Evolutionary conservation across 2,797 vertebrate genomes (phyloP), one percentile per base, ranked within the genome.

Genomic region (Myotis daubentonii): DNA sequence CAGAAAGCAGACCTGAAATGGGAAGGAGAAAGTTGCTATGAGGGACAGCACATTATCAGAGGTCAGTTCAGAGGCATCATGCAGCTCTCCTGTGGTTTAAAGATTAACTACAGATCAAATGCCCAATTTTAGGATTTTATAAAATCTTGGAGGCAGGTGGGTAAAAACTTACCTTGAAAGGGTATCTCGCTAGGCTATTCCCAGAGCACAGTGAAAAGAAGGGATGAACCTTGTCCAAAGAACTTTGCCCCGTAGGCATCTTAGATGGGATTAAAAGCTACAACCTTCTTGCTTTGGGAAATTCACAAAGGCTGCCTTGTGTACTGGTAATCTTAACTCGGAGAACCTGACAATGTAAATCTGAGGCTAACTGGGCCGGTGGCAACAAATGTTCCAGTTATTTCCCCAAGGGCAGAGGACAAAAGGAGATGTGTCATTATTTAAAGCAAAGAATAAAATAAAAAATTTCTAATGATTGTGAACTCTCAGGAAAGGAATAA

Each of bases 141-240:
- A 92, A 91, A 92, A 76, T 41, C 38, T 30, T n/a, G 4, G 33
- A 76, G 60, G 81, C 25, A 75, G 38, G 4, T 53, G 4, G 47
- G n/a, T 72, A 89, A 88, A 88, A 86, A 88, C 86, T 95, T 86
- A 93, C 85, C 70, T 60, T 66, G 53, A 71, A 81, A 94, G 65
- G 38, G 72, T 80, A 78, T 60, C 51, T 44, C 79, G 71, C 25
- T 23, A 60, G 60, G 66, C 55, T 79, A 80, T 74, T 91, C 70
- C 68, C 76, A 82, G 17, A 10, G 62, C 30, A 81, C 47, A 94
- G 16, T 28, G 94, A 75, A 38, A 71, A 70, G 81, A 41, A 78
- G 76, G 68, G 19, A 78, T 76, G 68, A 93, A 83, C 66, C 36
- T 55, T 96, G 93, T 44, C 75, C 91, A 66, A 57, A 83, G 89